Conservation (phyloP, 2,888 invertebrate genomes). For the Xylota sylvarum region DNA sequence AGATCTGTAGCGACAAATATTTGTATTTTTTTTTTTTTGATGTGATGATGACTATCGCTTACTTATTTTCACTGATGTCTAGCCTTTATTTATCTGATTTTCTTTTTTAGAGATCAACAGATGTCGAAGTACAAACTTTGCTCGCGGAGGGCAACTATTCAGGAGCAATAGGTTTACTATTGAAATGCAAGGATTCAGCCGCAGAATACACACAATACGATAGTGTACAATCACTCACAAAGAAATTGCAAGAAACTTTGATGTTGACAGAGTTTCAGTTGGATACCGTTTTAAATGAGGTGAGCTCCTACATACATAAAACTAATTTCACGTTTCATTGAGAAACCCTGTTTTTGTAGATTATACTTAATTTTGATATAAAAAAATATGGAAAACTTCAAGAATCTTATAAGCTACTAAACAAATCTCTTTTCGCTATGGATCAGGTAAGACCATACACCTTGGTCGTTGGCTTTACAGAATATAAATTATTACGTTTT, state of each 20-base stretch:
- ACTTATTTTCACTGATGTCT: too few relatives aligned
- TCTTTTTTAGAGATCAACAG: conserved; percentile 89
- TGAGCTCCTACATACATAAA: conserved; percentile 84
- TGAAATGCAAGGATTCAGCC: conserved; percentile 95
- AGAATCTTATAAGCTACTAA: conserved; percentile 94
- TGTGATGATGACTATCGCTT: too few relatives aligned
- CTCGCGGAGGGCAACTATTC: conserved; percentile 94
- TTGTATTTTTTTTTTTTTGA: too few relatives aligned
- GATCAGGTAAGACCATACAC: conserved; percentile 86
- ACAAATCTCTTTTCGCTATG: conserved; percentile 96
- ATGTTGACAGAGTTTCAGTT: conserved; percentile 96
- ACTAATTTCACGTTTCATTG: neutral
- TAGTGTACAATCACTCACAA: conserved; percentile 95
- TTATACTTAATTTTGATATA: conserved; percentile 90
- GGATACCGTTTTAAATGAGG: conserved; percentile 93
- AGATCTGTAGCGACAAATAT: too few relatives aligned
- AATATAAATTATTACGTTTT: neutral
- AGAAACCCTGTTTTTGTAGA: conserved; percentile 74
- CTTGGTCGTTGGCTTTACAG: neutral
- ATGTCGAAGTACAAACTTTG: conserved; percentile 92
- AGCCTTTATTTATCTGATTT: neutral
- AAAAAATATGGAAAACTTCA: conserved; percentile 93
- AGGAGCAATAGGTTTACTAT: conserved; percentile 94
- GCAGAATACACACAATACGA: conserved; percentile 93
- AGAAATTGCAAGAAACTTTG: conserved; percentile 95